Evolutionary conservation across 1,140 invertebrate species (phyloP).

Genomic region (Micrasema longulum): DNA sequence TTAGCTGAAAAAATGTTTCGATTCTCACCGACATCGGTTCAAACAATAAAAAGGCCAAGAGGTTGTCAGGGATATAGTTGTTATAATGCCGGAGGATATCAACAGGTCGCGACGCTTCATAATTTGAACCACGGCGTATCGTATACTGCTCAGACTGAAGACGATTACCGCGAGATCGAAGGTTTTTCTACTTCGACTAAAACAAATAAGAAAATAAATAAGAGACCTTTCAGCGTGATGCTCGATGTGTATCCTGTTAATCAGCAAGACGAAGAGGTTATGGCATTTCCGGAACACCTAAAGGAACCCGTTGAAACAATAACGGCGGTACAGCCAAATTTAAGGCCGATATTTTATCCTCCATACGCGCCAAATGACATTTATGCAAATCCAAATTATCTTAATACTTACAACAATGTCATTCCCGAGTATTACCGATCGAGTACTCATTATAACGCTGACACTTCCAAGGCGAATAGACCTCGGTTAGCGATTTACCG

Average conservation of each 20-base stretch:
- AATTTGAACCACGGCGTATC: background rate
- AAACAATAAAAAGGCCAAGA: slow-evolving; percentile 15
- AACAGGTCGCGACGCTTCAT: background rate
- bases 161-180: background rate
- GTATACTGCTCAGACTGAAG: background rate
- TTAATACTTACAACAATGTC: slow-evolving; percentile 11
- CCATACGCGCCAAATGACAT: background rate
- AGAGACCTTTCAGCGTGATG: slow-evolving; percentile 50
- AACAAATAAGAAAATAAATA: slow-evolving; percentile 16
- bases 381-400: slow-evolving; percentile 15
- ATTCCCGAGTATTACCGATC: background rate
- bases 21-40: slow-evolving; percentile 57
- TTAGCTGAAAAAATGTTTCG: slow-evolving; percentile 62
- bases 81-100: background rate
- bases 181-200: background rate
- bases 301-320: slow-evolving; percentile 37
- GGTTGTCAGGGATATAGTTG: background rate
- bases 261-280: slow-evolving; percentile 48
- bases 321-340: background rate
- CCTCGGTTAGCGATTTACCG: background rate
- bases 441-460: background rate
- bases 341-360: slow-evolving; percentile 14
- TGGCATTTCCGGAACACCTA: slow-evolving; percentile 49
- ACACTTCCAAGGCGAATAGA: too few species aligned
- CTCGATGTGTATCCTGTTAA: slow-evolving; percentile 52